phyloP scores from a whole-genome alignment of 2,888 invertebrate genomes.

The Caenorhabditis sinica region DNA sequence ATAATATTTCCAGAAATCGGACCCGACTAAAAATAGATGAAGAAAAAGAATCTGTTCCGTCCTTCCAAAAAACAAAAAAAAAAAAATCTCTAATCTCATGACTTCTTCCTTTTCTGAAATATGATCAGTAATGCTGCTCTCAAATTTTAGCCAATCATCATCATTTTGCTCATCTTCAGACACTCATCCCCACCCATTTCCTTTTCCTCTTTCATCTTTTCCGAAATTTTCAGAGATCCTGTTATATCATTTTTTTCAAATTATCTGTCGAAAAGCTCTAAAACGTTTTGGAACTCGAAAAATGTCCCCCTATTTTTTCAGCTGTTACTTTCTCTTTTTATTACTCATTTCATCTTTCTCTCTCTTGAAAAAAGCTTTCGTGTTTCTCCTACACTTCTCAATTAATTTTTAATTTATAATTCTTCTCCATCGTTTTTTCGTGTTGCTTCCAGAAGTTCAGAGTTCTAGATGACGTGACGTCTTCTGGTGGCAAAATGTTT shows the following conservation, averaged over 20 bases:
- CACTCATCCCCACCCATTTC: background rate
- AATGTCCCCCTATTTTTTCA: background rate
- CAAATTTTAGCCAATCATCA: conserved; percentile 22
- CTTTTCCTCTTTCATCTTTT: conserved; percentile 5
- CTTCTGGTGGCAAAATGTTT: background rate
- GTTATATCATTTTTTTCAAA: no score
- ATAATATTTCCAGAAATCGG: no score
- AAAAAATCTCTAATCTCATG: background rate
- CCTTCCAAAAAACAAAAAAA: background rate
- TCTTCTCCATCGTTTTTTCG: background rate
- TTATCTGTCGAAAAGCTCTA: background rate
- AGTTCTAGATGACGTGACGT: conserved; percentile 40
- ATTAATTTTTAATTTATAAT: conserved; percentile 46
- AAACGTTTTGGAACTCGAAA: background rate
- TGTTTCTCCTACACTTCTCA: conserved; percentile 26
- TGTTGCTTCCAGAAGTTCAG: conserved; percentile 34
- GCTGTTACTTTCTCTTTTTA: conserved; percentile 31
- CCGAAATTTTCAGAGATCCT: conserved; percentile 32
- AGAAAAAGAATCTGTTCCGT: conserved; percentile 1
- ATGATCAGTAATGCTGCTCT: conserved; percentile 20
- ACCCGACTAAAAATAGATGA: background rate
- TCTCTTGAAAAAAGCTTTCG: conserved; percentile 9
- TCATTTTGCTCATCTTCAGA: background rate
- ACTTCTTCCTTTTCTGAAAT: conserved; percentile 10
- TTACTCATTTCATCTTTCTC: conserved; percentile 41